A percentile compares a stretch with the other conserved stretches of the same genome.
Evolutionary conservation across 2,888 invertebrate genomes (phyloP).

Genomic region (Alviniconcha strummeri): DNA sequence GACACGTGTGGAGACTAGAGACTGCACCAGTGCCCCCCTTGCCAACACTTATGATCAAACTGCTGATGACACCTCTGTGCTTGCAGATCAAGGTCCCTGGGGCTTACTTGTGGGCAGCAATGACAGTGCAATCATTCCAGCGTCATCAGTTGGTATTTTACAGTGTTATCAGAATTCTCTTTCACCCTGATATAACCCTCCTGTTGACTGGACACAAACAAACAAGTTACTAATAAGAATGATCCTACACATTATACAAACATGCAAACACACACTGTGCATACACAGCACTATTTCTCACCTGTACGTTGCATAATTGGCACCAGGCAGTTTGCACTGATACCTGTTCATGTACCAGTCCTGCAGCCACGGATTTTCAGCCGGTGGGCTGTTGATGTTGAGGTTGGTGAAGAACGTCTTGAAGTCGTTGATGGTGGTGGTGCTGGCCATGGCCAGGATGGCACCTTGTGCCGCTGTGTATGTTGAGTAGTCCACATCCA

Average conservation of each 20-base stretch:
- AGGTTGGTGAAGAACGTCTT: constrained; percentile 54
- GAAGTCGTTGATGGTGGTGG: constrained; percentile 55
- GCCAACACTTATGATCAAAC: too few species aligned
- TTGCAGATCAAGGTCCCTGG: too few species aligned
- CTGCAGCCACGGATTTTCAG: constrained; percentile 64
- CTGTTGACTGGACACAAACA: not conserved
- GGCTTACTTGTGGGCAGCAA: too few species aligned
- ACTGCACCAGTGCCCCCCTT: too few species aligned
- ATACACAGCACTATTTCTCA: not conserved
- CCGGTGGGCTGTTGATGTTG: constrained; percentile 43
- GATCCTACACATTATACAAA: not conserved
- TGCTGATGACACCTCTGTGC: too few species aligned
- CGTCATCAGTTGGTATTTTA: too few species aligned
- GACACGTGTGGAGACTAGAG: too few species aligned
- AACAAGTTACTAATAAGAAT: not conserved
- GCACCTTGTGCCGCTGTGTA: constrained; percentile 48
- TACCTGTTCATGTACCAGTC: constrained; percentile 67
- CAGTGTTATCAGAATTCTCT: too few species aligned
- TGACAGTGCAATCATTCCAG: too few species aligned
- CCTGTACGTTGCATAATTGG: constrained; percentile 40
- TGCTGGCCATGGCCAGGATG: constrained; percentile 48
- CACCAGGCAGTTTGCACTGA: constrained; percentile 44
- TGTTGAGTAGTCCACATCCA: constrained; percentile 39
- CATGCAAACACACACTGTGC: not conserved
- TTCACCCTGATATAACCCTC: too few species aligned